Percentiles rank a stretch among this genome's conserved stretches.
These are phyloP conservation scores for Vidua chalybeata DNA, from an alignment of 2,113 vertebrate species.

Conservation along the genomic window DNA sequence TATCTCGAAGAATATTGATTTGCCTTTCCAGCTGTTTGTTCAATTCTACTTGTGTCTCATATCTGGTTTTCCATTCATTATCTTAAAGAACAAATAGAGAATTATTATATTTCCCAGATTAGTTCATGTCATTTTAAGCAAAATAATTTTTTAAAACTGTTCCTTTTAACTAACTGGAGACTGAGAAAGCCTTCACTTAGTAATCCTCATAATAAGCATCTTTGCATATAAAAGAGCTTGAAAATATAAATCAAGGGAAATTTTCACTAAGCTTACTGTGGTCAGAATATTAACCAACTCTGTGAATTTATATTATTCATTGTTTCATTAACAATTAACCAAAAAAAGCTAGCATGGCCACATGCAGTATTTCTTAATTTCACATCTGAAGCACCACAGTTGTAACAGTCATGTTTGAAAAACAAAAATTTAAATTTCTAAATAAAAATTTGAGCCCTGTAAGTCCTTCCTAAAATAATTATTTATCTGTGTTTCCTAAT, in stretches of 20 bases:
- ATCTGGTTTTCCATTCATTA: constrained; percentile 88
- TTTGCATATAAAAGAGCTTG: background rate
- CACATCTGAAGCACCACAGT: background rate
- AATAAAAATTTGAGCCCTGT: background rate
- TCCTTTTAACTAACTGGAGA: background rate
- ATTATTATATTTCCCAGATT: background rate
- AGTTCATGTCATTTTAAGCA: background rate
- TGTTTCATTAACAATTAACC: background rate
- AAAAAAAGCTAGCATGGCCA: background rate
- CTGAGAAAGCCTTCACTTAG: background rate
- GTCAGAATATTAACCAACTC: background rate
- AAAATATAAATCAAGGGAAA: background rate
- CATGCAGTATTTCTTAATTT: background rate
- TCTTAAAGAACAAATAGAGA: constrained; percentile 51
- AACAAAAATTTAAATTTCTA: background rate
- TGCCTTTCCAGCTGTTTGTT: constrained; percentile 87
- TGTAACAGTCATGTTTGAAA: background rate
- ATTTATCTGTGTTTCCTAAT: background rate
- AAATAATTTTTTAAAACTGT: background rate
- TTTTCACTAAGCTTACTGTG: background rate
- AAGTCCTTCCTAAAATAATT: background rate
- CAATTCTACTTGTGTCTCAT: constrained; percentile 84
- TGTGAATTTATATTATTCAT: background rate
- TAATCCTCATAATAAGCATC: background rate
- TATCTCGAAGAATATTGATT: constrained; percentile 75